A percentile compares a stretch with the other conserved stretches of the same genome.
These are phyloP conservation scores for Drosophila arawakana DNA, from an alignment of 1,140 invertebrate species.

Conservation along the genomic window DNA sequence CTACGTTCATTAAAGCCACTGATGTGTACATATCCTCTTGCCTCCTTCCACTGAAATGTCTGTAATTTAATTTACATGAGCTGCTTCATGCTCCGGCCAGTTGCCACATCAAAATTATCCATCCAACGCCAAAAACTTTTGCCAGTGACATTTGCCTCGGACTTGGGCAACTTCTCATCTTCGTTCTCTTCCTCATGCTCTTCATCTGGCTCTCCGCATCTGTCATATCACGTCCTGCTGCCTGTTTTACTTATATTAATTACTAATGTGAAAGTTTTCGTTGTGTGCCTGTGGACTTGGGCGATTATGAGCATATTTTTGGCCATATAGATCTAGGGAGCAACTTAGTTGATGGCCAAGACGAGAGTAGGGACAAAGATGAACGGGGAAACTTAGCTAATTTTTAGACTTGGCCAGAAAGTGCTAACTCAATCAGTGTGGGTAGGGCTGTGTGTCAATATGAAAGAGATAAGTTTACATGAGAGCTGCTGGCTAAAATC, in stretches of 20 bases:
- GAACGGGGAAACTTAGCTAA: conserved; percentile 24
- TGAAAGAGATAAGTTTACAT: conserved; percentile 22
- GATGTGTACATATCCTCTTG: conserved; percentile 11
- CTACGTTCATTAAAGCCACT: conserved; percentile 49
- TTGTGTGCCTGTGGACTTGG: conserved; percentile 1
- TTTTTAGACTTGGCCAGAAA: conserved; percentile 73
- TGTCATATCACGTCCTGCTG: conserved; percentile 4
- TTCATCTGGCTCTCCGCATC: neutral
- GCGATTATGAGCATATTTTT: conserved; percentile 63
- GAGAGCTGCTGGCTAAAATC: conserved; percentile 34
- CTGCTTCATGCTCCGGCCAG: conserved; percentile 29
- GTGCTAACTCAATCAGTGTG: conserved; percentile 78
- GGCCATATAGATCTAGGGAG: conserved; percentile 13
- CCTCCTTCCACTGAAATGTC: conserved; percentile 14
- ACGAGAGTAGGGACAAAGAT: neutral
- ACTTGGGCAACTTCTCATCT: neutral
- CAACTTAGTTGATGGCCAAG: conserved; percentile 17
- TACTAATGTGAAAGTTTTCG: conserved; percentile 76
- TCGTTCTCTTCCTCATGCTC: neutral
- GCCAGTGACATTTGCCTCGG: conserved; percentile 46
- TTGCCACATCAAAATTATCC: conserved; percentile 62
- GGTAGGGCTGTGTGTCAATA: conserved; percentile 11
- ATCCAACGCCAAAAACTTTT: conserved; percentile 54
- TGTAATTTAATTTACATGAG: conserved; percentile 77
- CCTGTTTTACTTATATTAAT: conserved; percentile 61